Conservation (phyloP, 1,140 invertebrate genomes). For the Meteorus sp. region DNA sequence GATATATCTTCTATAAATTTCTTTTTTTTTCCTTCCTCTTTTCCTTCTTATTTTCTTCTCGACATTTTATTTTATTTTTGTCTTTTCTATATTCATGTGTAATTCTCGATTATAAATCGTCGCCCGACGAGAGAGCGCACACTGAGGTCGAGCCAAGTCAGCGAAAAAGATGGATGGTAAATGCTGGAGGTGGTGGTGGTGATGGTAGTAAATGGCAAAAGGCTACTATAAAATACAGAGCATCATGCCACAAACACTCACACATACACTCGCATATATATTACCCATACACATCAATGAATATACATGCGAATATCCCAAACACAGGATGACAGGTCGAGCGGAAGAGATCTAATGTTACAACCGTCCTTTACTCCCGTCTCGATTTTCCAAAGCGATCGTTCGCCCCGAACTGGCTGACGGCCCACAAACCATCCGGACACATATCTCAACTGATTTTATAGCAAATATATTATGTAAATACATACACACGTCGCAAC, state of each 20-base stretch:
- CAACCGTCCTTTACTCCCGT: conserved; percentile 30
- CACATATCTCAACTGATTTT: conserved; percentile 17
- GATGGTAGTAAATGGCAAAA: too few relatives aligned
- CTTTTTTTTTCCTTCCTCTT: neutral
- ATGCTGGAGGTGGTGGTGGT: too few relatives aligned
- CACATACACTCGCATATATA: too few relatives aligned
- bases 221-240: too few relatives aligned
- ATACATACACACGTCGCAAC: neutral
- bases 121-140: conserved; percentile 15
- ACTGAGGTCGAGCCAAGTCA: conserved; percentile 30
- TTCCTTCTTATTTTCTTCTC: conserved; percentile 9
- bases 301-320: too few relatives aligned
- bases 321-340: conserved; percentile 35
- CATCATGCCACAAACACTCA: too few relatives aligned
- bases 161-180: conserved; percentile 37
- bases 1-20: too few relatives aligned
- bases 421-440: conserved; percentile 25
- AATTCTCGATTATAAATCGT: conserved; percentile 37
- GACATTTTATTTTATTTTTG: neutral
- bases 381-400: conserved; percentile 22
- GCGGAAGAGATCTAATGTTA: conserved; percentile 42
- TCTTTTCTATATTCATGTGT: conserved; percentile 16
- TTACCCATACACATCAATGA: conserved; percentile 10
- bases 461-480: conserved; percentile 25
- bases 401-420: conserved; percentile 23